Base-by-base conservation (phyloP, 2,113 vertebrate species). In the Sus scrofa region DNA sequence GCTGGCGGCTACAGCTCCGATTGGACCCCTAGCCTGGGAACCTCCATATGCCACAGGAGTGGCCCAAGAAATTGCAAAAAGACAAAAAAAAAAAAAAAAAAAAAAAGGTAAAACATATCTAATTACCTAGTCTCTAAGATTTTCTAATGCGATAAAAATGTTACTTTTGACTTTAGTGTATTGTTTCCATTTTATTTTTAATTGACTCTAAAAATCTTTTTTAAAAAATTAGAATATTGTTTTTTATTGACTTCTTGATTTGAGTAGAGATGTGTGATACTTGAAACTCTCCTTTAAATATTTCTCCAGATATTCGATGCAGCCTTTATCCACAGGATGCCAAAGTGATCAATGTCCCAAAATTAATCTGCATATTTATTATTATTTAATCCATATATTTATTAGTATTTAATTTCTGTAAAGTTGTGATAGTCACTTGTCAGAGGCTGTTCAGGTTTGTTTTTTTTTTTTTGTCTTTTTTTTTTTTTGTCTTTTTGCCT, bases 151-250 rank as follows among this genome's bases (percentile, higher is more conserved):
- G 63, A 15, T 50, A 77, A 71, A 82, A 24, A 18, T 20, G 24
- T 75, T 74, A 70, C 32, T 65, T 32, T 87, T 94, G n/a, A 56
- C 39, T 88, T 32, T 50, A 74, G 22, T 37, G 30, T 39, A 44
- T 24, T 67, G 24, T 44, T 94, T 78, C 34, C 18, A 88, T 71
- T 95, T 68, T 94, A 81, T 84, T 83, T 84, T 56, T 73, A 18
- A 86, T 26, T 62, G 13, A 44, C 22, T 68, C 16, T 85, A 70
- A 79, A 63, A 37, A 19, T 70, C 6, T 75, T 81, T 88, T 54
- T 34, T n/a, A 62, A 52, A 63, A n/a, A 74, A 26, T 13, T 8
- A 74, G 16, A 85, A 34, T 54, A 89, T 73, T 96, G 6, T 65
- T 81, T 86, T 75, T 52, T 50, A n/a, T 26, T 65, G 30, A 3